phyloP scores from a whole-genome alignment of 2,888 invertebrate species.

The Ormyrus thymus region DNA sequence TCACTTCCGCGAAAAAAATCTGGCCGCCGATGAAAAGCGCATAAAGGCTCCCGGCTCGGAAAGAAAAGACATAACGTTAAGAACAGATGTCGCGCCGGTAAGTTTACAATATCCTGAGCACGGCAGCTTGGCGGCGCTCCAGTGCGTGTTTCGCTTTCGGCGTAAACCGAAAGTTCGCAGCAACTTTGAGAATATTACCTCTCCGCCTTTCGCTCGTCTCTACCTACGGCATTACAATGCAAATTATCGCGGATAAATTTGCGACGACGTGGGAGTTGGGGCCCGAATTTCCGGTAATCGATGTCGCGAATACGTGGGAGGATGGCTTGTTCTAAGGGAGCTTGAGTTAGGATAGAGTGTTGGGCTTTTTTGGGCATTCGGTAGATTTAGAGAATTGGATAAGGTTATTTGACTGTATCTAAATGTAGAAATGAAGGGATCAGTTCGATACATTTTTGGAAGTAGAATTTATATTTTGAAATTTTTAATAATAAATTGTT shows the following conservation, averaged over 20 bases:
- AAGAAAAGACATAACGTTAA: constrained; percentile 68
- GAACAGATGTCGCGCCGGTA: constrained; percentile 69
- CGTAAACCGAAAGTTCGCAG: constrained; percentile 44
- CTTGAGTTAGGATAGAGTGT: too few species aligned
- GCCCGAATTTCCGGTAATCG: constrained; percentile 38
- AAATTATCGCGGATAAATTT: constrained; percentile 49
- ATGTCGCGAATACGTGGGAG: neutral
- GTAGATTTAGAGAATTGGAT: too few species aligned
- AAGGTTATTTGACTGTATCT: too few species aligned
- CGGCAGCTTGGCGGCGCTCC: constrained; percentile 32
- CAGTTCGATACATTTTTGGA: too few species aligned
- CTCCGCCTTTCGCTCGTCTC: neutral
- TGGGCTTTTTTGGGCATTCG: too few species aligned
- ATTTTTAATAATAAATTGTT: too few species aligned
- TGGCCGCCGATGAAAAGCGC: constrained; percentile 27
- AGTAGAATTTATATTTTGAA: too few species aligned
- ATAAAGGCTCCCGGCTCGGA: constrained; percentile 1
- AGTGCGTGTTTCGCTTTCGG: constrained; percentile 43
- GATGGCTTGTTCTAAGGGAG: too few species aligned
- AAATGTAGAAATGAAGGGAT: too few species aligned
- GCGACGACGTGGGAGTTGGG: neutral
- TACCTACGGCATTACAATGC: constrained; percentile 32
- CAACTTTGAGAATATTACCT: constrained; percentile 43
- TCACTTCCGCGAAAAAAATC: neutral
- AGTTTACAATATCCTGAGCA: constrained; percentile 62